Conservation (phyloP, 2,888 invertebrate species). For the Epistrophe eligans region DNA sequence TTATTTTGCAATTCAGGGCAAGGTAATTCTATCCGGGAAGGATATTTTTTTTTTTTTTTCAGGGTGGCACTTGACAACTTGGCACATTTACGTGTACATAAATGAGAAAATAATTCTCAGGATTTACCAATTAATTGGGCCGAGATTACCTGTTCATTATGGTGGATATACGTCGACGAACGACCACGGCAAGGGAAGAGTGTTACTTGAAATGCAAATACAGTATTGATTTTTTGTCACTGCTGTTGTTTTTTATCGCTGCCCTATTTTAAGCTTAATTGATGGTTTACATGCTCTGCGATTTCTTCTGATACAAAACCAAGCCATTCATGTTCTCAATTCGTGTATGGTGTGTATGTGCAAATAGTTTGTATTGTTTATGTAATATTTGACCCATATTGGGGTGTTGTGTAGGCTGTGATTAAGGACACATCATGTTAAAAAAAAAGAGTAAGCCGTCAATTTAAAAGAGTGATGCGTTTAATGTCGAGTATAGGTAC, state of each 20-base stretch:
- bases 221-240: conserved; percentile 63
- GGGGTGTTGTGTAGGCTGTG: conserved; percentile 1
- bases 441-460: conserved; percentile 12
- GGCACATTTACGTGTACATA: conserved; percentile 34
- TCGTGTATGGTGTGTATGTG: conserved; percentile 16
- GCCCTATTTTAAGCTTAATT: conserved; percentile 66
- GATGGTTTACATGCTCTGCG: conserved; percentile 56
- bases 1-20: conserved; percentile 66
- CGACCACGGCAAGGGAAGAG: conserved; percentile 11
- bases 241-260: conserved; percentile 40
- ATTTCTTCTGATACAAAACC: conserved; percentile 36
- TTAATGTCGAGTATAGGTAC: neutral
- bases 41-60: conserved; percentile 47
- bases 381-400: conserved; percentile 65
- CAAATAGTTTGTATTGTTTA: conserved; percentile 59
- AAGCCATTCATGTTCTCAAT: conserved; percentile 19
- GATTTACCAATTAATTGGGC: conserved; percentile 65
- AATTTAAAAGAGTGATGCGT: neutral
- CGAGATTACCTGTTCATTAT: conserved; percentile 64
- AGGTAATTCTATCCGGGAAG: conserved; percentile 61
- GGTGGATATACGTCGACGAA: conserved; percentile 17
- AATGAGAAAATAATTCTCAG: conserved; percentile 53
- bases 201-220: conserved; percentile 56
- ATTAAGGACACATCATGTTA: conserved; percentile 4
- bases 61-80: conserved; percentile 50